These are phyloP conservation scores for Drosophila kepulauana DNA, from an alignment of 1,140 invertebrate genomes.

Conservation along the genomic window DNA sequence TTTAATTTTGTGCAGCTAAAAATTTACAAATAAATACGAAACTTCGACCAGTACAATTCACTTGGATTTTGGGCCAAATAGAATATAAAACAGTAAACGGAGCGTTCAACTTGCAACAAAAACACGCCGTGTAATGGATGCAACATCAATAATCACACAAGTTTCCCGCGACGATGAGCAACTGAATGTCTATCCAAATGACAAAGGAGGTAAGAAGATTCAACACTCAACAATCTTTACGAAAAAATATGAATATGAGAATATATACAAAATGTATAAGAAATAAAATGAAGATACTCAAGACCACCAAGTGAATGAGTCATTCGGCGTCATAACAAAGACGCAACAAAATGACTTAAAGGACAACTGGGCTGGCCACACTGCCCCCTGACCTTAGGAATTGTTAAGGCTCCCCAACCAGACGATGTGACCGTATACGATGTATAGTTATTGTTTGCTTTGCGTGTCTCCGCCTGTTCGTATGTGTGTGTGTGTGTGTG, in stretches of 20 bases:
- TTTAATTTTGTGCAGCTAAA: conserved; percentile 49
- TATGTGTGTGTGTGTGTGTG: conserved; percentile 9
- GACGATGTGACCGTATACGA: neutral
- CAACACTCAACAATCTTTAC: neutral
- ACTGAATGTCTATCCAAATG: conserved; percentile 94
- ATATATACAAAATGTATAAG: no score
- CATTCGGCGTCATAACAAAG: conserved; percentile 79
- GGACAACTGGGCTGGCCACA: conserved; percentile 38
- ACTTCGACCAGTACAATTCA: conserved; percentile 39
- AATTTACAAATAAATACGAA: conserved; percentile 53
- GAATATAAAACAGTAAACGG: conserved; percentile 2
- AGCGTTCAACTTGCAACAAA: conserved; percentile 30
- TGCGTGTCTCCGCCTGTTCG: neutral
- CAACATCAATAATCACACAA: conserved; percentile 99
- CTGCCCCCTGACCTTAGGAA: conserved; percentile 41
- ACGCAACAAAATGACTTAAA: conserved; percentile 70
- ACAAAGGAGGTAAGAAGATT: conserved; percentile 91
- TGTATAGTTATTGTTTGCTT: conserved; percentile 20
- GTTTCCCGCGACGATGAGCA: conserved; percentile 98
- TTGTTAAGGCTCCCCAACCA: conserved; percentile 25
- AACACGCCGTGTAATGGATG: conserved; percentile 92
- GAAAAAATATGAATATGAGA: no score
- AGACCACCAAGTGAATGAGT: conserved; percentile 53
- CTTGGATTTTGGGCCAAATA: conserved; percentile 35
- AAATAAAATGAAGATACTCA: conserved; percentile 11